A percentile compares a stretch with the other conserved stretches of the same genome.
These are phyloP conservation scores for Serranus cabrilla DNA, from an alignment of 2,797 vertebrate species.

Conservation along the genomic window DNA sequence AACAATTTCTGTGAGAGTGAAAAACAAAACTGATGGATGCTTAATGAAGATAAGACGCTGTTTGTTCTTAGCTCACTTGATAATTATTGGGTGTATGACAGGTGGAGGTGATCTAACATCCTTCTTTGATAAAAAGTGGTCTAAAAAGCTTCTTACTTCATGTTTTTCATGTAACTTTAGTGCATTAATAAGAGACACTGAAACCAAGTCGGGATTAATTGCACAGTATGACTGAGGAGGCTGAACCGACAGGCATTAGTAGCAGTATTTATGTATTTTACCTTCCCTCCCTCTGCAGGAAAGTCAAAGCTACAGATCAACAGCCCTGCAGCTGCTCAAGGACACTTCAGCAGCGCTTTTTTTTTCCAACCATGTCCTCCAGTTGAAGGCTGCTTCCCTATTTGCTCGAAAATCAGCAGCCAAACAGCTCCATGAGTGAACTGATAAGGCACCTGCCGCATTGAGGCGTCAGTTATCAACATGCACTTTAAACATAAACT, in stretches of 20 bases:
- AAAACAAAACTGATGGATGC: neutral
- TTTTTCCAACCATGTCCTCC: neutral
- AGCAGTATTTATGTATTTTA: neutral
- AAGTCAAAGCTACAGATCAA: conserved; percentile 19
- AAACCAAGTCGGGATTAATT: conserved; percentile 1
- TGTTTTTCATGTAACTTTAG: neutral
- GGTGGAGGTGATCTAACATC: neutral
- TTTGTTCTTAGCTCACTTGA: neutral
- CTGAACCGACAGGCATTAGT: neutral
- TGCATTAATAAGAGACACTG: neutral
- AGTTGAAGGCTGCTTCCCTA: conserved; percentile 6
- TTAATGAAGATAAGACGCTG: neutral
- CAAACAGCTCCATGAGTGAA: neutral
- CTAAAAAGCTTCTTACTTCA: neutral
- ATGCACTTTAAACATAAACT: neutral
- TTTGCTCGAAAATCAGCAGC: conserved; percentile 7
- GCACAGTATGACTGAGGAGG: neutral
- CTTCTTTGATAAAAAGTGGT: neutral
- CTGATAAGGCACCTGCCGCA: conserved; percentile 15
- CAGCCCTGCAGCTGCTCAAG: conserved; percentile 32
- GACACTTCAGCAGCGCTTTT: conserved; percentile 32
- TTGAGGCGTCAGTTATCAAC: conserved; percentile 2
- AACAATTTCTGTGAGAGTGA: neutral
- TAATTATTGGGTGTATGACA: neutral
- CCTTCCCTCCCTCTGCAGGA: neutral